Evolutionary conservation across 2,888 invertebrate species (phyloP), one percentile per base, ranked within the genome.

Genomic region (Diplazon laetatorius): DNA sequence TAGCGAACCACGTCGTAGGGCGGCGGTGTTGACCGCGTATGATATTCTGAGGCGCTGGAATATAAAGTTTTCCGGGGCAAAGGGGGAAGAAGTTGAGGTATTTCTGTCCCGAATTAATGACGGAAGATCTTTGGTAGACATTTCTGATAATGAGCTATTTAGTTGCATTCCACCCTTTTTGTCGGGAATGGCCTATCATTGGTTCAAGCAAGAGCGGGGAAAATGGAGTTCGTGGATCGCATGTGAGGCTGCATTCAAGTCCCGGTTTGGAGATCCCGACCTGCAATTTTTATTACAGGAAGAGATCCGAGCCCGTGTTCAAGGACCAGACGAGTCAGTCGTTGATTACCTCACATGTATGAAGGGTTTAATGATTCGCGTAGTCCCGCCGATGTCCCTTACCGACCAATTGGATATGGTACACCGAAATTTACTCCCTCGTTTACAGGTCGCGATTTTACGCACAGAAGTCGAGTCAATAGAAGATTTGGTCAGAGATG

Each of bases 401-500:
- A 1, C 0, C 9, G 55, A 18, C 1, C 55, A 62, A 10, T 1
- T 76, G 8, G 35, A 62, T 0, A 12, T 69, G 16, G 20, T 69
- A 0, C 60, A 62, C 18, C 30, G 10, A 0, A 70, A 76, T 22
- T 35, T 76, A 5, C 20, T 25, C 0, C 62, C 69, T 8, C 37
- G 62, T 1, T 76, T 69, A 14, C 52, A 69, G 50, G 25, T 6
- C 8, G 60, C 42, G 1, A 76, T 69, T 2, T 3, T 44, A 18
- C 6, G 69, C 0, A 4, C 1, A 1, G 50, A 48, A 0, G 14
- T 60, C 0, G 1, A 14, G 0, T 30, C n/a, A 2, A 10, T 69
- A 1, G 14, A 57, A 0, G 52, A 18, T 0, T 22, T 75, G 10
- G 30, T 52, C 12, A 0, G 9, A 12, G 2, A 20, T 10, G 48